phyloP scores from a whole-genome alignment of 2,797 vertebrate species.

The Tamandua tetradactyla region DNA sequence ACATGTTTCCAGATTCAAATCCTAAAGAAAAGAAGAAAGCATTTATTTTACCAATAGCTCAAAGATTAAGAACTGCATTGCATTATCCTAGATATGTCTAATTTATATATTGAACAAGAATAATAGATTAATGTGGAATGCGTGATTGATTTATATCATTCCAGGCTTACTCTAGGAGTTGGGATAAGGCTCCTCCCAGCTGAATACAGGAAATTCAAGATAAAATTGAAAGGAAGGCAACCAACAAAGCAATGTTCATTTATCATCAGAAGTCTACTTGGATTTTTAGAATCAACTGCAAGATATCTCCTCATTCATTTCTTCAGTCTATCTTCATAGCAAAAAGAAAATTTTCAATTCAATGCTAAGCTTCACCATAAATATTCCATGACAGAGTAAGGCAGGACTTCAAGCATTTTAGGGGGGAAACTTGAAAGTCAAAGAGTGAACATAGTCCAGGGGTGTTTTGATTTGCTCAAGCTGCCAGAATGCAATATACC shows the following conservation, averaged over 20 bases:
- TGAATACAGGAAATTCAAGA: background rate
- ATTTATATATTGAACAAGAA: background rate
- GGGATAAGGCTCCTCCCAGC: background rate
- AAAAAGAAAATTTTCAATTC: conserved; percentile 7
- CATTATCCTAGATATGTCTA: background rate
- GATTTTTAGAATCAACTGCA: background rate
- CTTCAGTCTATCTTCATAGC: background rate
- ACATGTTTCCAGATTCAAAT: conserved; percentile 12
- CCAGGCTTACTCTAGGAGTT: background rate
- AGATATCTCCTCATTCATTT: background rate
- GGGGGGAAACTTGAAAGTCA: background rate
- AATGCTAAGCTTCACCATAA: background rate
- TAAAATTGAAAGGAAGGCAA: background rate
- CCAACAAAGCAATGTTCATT: background rate
- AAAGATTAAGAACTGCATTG: background rate
- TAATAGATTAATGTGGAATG: background rate
- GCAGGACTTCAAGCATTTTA: background rate
- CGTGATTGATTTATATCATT: background rate
- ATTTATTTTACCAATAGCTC: background rate
- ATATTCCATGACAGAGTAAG: background rate
- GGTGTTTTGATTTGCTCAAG: too few relatives aligned
- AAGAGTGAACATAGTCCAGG: background rate
- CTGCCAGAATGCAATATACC: too few relatives aligned
- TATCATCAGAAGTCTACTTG: background rate
- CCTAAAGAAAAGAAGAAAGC: background rate